phyloP scores from a whole-genome alignment of 2,888 invertebrate genomes.

The Meta bourneti region DNA sequence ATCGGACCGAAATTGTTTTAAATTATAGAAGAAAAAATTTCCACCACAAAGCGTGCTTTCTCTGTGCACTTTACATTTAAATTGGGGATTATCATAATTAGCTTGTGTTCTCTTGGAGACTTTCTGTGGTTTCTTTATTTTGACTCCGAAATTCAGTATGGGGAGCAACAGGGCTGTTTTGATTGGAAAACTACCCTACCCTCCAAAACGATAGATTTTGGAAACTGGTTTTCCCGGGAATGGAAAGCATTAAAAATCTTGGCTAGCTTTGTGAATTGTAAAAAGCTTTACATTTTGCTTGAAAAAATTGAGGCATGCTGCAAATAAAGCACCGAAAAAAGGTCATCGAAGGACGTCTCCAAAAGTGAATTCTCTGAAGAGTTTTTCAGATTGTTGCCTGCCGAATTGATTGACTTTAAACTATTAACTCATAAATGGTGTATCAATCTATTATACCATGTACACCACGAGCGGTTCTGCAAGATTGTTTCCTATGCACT shows the following conservation, averaged over 20 bases:
- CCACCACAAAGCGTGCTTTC: not conserved
- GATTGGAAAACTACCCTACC: not conserved
- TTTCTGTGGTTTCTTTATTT: not conserved
- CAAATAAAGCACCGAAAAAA: no score
- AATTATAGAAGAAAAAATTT: not conserved
- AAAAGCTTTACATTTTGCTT: no score
- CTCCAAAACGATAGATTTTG: not conserved
- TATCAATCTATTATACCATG: no score
- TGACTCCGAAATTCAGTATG: not conserved
- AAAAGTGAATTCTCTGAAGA: no score
- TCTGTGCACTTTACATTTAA: not conserved
- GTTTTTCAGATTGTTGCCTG: no score
- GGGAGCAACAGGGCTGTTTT: not conserved
- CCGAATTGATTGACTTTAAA: no score
- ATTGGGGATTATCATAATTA: not conserved
- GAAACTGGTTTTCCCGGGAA: not conserved
- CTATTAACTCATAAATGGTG: no score
- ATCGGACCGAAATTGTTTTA: not conserved
- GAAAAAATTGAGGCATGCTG: no score
- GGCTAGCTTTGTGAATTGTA: no score
- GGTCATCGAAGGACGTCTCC: no score
- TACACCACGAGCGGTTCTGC: no score
- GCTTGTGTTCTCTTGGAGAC: not conserved
- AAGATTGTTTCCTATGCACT: no score
- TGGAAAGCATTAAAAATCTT: not conserved